These are phyloP conservation scores for Eudasyphora cyanicolor DNA, from an alignment of 2,888 invertebrate genomes.

Conservation along the genomic window DNA sequence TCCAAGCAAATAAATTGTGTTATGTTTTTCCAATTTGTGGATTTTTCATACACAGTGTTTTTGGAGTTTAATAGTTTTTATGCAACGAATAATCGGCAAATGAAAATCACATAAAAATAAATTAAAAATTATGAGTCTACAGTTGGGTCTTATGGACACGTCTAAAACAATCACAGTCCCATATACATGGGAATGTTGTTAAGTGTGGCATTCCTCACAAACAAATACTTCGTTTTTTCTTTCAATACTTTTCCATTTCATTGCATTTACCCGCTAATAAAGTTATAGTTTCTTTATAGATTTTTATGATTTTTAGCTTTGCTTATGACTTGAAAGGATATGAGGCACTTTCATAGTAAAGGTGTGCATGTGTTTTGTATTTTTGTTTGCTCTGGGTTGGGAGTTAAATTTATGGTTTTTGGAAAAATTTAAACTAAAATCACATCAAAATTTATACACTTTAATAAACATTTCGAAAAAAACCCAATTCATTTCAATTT, in stretches of 20 bases:
- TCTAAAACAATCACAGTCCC: conserved; percentile 14
- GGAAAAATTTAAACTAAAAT: conserved; percentile 2
- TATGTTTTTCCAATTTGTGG: conserved; percentile 29
- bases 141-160: not conserved
- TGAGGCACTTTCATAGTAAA: not conserved
- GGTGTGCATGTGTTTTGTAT: not conserved
- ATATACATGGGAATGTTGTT: conserved; percentile 37
- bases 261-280: conserved; percentile 32
- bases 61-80: conserved; percentile 62
- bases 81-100: conserved; percentile 74
- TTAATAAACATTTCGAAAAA: not conserved
- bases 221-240: not conserved
- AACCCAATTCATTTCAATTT: conserved; percentile 13
- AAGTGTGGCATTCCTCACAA: not conserved
- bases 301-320: conserved; percentile 28
- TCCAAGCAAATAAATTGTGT: conserved; percentile 18
- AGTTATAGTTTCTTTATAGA: conserved; percentile 38
- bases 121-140: conserved; percentile 74
- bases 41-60: conserved; percentile 59
- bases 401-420: not conserved
- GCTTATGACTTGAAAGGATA: not conserved
- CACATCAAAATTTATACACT: conserved; percentile 18
- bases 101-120: conserved; percentile 77
- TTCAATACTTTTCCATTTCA: conserved; percentile 22
- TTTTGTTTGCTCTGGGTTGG: not conserved